Conservation (phyloP, 2,888 invertebrate genomes). For the Keiferia lycopersicella region DNA sequence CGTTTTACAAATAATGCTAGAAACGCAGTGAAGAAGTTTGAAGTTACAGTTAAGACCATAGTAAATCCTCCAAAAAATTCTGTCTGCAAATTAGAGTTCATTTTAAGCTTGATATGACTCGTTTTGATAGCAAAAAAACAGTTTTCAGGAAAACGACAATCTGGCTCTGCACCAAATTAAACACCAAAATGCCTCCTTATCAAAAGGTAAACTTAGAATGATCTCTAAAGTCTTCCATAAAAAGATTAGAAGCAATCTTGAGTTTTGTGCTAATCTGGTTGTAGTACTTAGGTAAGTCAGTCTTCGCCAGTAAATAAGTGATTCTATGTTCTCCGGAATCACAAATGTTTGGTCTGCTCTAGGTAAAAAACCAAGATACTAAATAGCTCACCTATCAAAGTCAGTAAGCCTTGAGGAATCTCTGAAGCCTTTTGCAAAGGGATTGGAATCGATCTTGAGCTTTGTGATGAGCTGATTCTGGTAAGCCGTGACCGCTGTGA, state of each 20-base stretch:
- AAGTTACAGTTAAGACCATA: too few species aligned
- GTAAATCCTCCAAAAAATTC: too few species aligned
- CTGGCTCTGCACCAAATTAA: background rate
- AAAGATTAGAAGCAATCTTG: constrained; percentile 99
- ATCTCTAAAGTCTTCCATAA: constrained; percentile 98
- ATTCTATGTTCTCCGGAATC: too few species aligned
- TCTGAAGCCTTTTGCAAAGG: constrained; percentile 98
- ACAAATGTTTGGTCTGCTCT: background rate
- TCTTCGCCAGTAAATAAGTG: too few species aligned
- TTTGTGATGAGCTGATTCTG: constrained; percentile 99
- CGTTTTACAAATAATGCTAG: too few species aligned
- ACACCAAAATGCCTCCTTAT: constrained; percentile 81
- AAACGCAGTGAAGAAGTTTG: too few species aligned
- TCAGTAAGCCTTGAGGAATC: constrained; percentile 97
- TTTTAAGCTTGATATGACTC: too few species aligned
- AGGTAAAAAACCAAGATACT: background rate
- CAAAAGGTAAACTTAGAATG: constrained; percentile 95
- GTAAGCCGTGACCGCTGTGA: constrained; percentile 99
- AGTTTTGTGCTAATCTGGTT: constrained; percentile 99
- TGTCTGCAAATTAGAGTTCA: too few species aligned
- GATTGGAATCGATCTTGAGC: constrained; percentile 98
- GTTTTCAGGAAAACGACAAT: background rate
- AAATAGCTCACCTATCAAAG: constrained; percentile 87
- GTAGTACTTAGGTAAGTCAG: too few species aligned
- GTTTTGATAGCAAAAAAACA: too few species aligned